Evolutionary conservation across 2,113 vertebrate genomes (phyloP), one percentile per base, ranked within the genome.

Genomic region (Sinocyclocheilus anophthalmus): DNA sequence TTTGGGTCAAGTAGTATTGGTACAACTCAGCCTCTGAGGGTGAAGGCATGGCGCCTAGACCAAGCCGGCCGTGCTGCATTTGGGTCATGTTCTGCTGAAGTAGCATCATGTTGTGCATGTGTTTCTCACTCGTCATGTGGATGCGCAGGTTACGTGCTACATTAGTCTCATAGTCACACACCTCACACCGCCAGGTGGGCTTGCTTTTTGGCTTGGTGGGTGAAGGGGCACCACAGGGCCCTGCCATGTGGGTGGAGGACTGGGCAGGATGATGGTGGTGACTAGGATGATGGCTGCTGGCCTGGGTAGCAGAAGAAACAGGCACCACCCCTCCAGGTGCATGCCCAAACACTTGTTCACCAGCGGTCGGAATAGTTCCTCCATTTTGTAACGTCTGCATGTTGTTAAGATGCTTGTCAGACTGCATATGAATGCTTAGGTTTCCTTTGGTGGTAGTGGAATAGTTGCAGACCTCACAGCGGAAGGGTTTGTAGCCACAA

Each of bases 341-440:
- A 92, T 99, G 98, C 88, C 97, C 96, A 90, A 98, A 99, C 81
- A 97, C 97, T 92, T 97, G 97, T 90, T 99, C 97, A 75, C 96
- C 96, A 0, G 88, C 88, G 13, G 95, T 70, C 13, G 90, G 85
- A 84, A 96, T 94, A 42, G 95, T 72, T 57, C 97, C 97, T 86
- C 98, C 98, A 0, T 99, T 99, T 94, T 99, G 98, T 92, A 99
- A 95, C 69, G 97, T 98, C 95, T 99, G 98, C 97, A 99, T 99
- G 96, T 99, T 99, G 96, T 99, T 99, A 91, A 99, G 96, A 94
- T 99, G 98, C 94, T 99, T 99, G 94, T 99, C 98, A 0, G 98
- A 99, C 96, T 99, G 98, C 98, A 99, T 99, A 93, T 99, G 98
- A 92, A 99, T 99, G 94, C 98, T 99, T 93, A 99, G 96, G 95